phyloP scores from a whole-genome alignment of 2,888 invertebrate genomes.

The Epistrophe grossulariae region DNA sequence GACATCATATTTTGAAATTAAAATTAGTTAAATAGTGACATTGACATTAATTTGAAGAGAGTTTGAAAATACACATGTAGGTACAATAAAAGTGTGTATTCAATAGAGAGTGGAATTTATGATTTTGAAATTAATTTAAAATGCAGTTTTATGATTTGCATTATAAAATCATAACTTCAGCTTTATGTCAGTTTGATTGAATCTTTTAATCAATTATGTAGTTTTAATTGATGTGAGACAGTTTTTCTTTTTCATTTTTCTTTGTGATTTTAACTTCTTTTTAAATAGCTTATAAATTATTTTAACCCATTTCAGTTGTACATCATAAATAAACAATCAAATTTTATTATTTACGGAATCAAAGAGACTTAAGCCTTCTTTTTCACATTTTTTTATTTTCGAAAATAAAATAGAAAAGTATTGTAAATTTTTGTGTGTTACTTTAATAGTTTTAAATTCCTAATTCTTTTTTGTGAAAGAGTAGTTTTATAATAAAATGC shows the following conservation, averaged over 20 bases:
- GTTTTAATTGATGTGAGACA: background rate
- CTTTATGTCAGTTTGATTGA: background rate
- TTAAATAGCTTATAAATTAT: background rate
- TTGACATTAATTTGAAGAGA: constrained; percentile 62
- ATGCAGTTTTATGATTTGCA: constrained; percentile 34
- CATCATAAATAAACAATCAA: no score
- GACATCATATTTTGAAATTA: constrained; percentile 39
- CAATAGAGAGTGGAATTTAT: constrained; percentile 20
- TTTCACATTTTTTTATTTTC: no score
- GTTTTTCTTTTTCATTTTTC: no score
- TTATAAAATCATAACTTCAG: constrained; percentile 2
- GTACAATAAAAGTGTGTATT: constrained; percentile 17
- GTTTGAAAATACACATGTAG: constrained; percentile 21
- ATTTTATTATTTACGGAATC: no score
- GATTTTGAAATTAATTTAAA: constrained; percentile 35
- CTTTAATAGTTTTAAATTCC: no score
- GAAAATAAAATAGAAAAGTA: no score
- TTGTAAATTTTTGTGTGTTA: no score
- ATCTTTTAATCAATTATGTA: background rate
- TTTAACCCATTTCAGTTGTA: no score
- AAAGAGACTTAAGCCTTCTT: no score
- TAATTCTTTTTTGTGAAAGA: no score
- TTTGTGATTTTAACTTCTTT: background rate
- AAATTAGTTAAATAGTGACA: constrained; percentile 60
- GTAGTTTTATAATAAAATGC: no score